Conservation (phyloP, 2,797 vertebrate genomes). For the Iguana delicatissima region DNA sequence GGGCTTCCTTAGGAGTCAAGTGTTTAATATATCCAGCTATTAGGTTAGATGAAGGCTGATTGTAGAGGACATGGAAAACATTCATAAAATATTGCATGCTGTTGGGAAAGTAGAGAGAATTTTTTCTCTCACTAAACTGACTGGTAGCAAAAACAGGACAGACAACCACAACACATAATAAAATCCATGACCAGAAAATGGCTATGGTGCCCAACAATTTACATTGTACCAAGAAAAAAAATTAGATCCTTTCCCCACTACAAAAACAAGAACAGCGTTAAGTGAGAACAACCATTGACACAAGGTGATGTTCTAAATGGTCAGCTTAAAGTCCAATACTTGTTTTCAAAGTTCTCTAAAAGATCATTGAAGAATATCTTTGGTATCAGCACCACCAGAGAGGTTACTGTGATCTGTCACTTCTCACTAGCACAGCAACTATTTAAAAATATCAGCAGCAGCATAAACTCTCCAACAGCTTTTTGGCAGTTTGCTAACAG, state of each 20-base stretch:
- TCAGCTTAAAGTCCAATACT: not conserved
- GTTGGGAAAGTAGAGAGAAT: not conserved
- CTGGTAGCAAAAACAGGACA: not conserved
- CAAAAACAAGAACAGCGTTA: not conserved
- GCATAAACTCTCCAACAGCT: not conserved
- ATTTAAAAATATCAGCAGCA: constrained; percentile 8
- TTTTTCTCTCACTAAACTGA: not conserved
- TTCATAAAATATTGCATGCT: not conserved
- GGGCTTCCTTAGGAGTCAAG: not conserved
- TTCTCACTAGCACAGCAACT: not conserved
- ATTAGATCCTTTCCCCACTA: not conserved
- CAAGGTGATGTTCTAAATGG: not conserved
- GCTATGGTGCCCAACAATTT: too few relatives aligned
- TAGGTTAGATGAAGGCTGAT: not conserved
- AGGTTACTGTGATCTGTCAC: not conserved
- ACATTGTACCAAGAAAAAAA: not conserved
- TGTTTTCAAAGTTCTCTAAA: not conserved
- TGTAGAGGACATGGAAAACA: not conserved
- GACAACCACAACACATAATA: not conserved
- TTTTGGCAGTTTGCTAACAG: constrained; percentile 2
- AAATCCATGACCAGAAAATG: not conserved
- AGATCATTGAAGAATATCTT: not conserved
- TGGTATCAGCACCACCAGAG: not conserved
- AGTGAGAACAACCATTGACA: not conserved
- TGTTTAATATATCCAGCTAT: not conserved